Evolutionary conservation across 2,888 invertebrate species (phyloP), one percentile per base, ranked within the genome.

Genomic region (Chaetoderma sp.): DNA sequence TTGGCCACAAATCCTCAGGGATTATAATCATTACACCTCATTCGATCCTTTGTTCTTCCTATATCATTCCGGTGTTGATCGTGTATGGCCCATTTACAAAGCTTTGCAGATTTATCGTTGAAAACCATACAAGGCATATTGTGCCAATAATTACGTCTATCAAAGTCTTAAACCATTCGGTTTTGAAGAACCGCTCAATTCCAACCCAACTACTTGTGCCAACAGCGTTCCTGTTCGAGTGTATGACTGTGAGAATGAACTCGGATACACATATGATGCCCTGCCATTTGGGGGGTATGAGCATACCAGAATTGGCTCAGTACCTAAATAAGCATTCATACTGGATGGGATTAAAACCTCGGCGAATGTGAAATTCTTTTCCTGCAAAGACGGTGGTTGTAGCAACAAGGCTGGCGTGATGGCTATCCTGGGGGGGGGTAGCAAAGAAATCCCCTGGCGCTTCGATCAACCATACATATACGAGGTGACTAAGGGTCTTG

Each of bases 241-340:
- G 21, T 73, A 73, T 47, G 70, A 71, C 55, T 71, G 71, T 30
- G 70, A 73, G 39, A 23, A 49, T 8, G 70, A 60, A 16, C 64
- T 73, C 8, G 56, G 49, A 0, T 73, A 73, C 62, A 60, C 60
- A 18, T 73, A 67, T 47, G 73, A 73, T 57, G 59, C 50, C 5
- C 67, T 73, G 10, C 49, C 59, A 25, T 71, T 67, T 63, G 71
- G 70, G 8, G 8, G 71, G 71, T 4, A 68, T 70, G 70, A 65
- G 55, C 32, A 56, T 73, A 8, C 60, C 60, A 18, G 63, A 70
- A 42, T 57, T 73, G 25, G 65, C 70, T 6, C 30, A 59, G 23
- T 65, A 62, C 47, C 63, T 73, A 10, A 57, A 66, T 25, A 28
- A 44, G 13, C 71, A 8, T 63, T 71, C 50, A 33, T 61, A 16